A percentile compares a stretch with the other conserved stretches of the same genome.
Conservation (phyloP, 2,113 vertebrate species). For the Amphiprion percula region DNA sequence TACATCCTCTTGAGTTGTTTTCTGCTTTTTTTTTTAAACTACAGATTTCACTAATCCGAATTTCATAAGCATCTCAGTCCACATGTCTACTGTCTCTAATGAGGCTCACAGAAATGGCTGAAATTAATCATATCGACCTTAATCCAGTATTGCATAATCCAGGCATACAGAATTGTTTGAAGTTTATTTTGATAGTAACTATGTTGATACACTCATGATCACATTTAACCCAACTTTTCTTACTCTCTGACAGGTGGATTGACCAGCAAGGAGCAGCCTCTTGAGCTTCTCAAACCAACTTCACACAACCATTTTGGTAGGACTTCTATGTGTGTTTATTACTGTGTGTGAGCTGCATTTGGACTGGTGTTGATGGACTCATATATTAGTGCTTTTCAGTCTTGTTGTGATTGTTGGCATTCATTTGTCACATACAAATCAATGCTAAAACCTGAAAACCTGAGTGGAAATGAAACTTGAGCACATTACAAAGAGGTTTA, state of each 20-base stretch:
- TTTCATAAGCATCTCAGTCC: conserved; percentile 1
- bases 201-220: neutral
- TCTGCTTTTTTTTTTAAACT: neutral
- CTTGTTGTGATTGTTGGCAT: neutral
- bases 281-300: conserved; percentile 75
- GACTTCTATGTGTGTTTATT: conserved; percentile 17
- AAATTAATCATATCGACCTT: conserved; percentile 6
- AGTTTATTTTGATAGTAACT: conserved; percentile 8
- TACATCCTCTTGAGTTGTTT: neutral
- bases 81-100: conserved; percentile 11
- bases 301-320: conserved; percentile 77
- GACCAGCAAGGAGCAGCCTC: conserved; percentile 72
- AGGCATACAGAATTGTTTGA: neutral
- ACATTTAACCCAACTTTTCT: conserved; percentile 1
- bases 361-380: neutral
- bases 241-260: conserved; percentile 68
- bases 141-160: neutral
- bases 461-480: neutral
- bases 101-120: conserved; percentile 6
- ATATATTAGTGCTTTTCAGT: neutral
- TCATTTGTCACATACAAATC: neutral
- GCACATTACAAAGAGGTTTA: neutral
- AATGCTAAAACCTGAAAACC: neutral
- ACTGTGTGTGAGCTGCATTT: neutral
- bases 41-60: conserved; percentile 8